Evolutionary conservation across 2,113 vertebrate genomes (phyloP).

Genomic region (Bos indicus): DNA sequence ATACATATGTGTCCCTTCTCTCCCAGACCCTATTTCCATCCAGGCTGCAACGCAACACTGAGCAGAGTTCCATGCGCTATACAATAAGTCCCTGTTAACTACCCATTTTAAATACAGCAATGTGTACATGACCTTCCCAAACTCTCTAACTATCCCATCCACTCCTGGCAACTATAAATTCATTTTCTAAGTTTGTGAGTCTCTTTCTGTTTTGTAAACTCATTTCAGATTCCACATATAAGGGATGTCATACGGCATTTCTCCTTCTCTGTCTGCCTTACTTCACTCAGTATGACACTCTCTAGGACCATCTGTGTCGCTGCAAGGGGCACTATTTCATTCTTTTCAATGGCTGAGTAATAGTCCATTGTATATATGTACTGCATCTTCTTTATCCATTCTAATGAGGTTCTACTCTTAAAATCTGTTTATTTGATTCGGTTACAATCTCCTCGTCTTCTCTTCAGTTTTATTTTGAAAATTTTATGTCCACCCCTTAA

Average conservation of each 20-base stretch:
- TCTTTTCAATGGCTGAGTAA: background rate
- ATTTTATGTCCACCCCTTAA: background rate
- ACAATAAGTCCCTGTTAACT: background rate
- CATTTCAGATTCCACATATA: background rate
- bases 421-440: background rate
- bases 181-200: background rate
- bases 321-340: background rate
- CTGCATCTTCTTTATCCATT: background rate
- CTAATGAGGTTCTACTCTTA: background rate
- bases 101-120: background rate
- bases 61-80: background rate
- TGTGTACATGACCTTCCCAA: background rate
- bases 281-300: background rate
- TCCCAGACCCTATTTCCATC: background rate
- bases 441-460: background rate
- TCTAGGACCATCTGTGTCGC: background rate
- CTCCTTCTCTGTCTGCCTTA: background rate
- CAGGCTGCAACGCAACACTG: background rate
- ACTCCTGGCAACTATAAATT: background rate
- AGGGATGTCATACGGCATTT: background rate
- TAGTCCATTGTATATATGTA: background rate
- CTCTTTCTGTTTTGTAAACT: background rate
- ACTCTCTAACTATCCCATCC: background rate
- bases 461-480: background rate
- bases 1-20: background rate